These are phyloP conservation scores for Drosophila pectinifera DNA, from an alignment of 1,140 invertebrate genomes.

Conservation along the genomic window DNA sequence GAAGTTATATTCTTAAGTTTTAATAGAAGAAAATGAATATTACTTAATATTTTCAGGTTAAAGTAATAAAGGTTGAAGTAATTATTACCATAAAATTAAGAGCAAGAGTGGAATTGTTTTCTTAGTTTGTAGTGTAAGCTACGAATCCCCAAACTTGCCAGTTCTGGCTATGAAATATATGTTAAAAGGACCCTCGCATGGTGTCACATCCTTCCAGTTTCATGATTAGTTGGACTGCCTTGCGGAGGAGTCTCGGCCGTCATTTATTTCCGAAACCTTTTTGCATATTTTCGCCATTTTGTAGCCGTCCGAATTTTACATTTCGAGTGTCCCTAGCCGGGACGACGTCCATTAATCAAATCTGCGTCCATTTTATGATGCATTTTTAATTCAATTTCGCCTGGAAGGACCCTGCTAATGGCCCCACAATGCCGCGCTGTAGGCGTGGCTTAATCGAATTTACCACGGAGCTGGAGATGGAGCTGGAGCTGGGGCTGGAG, in stretches of 20 bases:
- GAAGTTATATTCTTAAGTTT: background rate
- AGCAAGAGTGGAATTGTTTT: background rate
- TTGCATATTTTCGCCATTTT: slow-evolving; percentile 34
- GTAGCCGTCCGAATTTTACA: slow-evolving; percentile 28
- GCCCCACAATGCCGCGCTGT: slow-evolving; percentile 46
- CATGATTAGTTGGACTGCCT: slow-evolving; percentile 69
- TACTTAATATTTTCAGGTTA: background rate
- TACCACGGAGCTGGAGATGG: slow-evolving; percentile 28
- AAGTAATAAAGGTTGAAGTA: too few relatives aligned
- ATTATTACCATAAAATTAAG: too few relatives aligned
- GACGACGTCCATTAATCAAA: slow-evolving; percentile 70
- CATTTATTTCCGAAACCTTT: slow-evolving; percentile 68
- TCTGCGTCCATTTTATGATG: slow-evolving; percentile 75
- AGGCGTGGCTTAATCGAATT: slow-evolving; percentile 78
- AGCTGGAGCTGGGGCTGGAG: slow-evolving; percentile 1
- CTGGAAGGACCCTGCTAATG: slow-evolving; percentile 48
- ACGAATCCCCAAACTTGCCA: background rate
- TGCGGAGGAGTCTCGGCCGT: slow-evolving; percentile 35
- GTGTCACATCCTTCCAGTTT: slow-evolving; percentile 35
- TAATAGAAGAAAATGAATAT: background rate
- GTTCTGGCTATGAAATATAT: background rate
- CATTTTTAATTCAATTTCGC: slow-evolving; percentile 80
- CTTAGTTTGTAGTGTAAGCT: background rate
- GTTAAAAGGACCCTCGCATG: slow-evolving; percentile 11
- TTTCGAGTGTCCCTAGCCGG: slow-evolving; percentile 35